Base-by-base conservation (phyloP, 2,797 vertebrate species). In the Neosilurus hyrtlii region DNA sequence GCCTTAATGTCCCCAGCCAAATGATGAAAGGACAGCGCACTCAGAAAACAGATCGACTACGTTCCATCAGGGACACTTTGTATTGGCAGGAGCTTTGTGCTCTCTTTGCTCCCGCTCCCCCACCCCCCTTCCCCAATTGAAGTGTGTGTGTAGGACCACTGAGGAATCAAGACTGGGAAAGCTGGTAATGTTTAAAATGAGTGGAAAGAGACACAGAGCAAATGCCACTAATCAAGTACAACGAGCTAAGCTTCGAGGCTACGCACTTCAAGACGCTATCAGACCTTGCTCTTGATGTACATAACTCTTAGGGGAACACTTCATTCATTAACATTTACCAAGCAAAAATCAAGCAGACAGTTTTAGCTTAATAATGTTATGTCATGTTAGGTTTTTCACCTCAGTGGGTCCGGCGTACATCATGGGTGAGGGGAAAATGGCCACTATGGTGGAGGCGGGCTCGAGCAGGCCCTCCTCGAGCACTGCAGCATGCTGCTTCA, bases 391-490 rank as follows among this genome's bases (percentile, higher is more conserved):
- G 1, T 43, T 61, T 9, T 78, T 90, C 93, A 99, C 98, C 97
- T 99, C 98, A 0, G 98, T 99, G 74, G 98, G 98, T 43, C 98
- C 97, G 0, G 97, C 98, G 75, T 99, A 99, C 97, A 99, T 99
- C 97, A 99, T 99, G 62, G 98, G 98, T 7, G 98, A 99, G 6
- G 98, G 97, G 85, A 99, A 99, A 92, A 99, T 97, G 67, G 98
- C 97, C 84, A 99, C 96, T 57, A 99, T 95, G 0, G 98, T 99
- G 0, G 95, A 94, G 79, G 96, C 95, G 54, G 97, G 95, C 49
- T 96, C 94, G 65, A 99, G 92, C 76, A 98, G 68, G 0, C 96
- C 96, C 86, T 98, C 97, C 79, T 99, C 97, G 88, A 99, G 93
- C 22, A 99, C 97, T 0, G 98, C 97, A 0, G 97, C 95, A 0